A percentile compares a stretch with the other conserved stretches of the same genome.
Conservation (phyloP, 1,140 invertebrate genomes). For the Drosophila burlai region DNA sequence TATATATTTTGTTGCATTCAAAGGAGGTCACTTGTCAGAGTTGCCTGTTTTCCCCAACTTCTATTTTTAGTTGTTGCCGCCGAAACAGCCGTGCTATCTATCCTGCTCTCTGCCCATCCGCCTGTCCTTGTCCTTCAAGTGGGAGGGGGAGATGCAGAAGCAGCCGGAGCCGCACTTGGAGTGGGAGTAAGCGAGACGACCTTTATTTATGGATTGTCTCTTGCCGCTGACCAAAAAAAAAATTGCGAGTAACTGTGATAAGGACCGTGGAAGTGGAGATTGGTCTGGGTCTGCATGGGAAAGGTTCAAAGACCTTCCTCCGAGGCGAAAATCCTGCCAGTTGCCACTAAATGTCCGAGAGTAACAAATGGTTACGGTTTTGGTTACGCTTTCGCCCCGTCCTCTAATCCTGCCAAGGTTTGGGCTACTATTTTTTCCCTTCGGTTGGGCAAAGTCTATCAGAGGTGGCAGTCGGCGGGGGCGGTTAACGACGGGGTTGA, state of each 20-base stretch:
- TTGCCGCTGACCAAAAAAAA: conserved; percentile 15
- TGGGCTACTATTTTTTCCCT: conserved; percentile 2
- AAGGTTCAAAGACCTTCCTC: conserved; percentile 27
- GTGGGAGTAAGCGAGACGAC: conserved; percentile 32
- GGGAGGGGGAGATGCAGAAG: neutral
- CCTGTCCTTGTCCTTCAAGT: conserved; percentile 3
- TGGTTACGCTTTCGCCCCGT: conserved; percentile 1
- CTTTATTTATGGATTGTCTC: conserved; percentile 26
- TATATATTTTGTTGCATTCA: conserved; percentile 4
- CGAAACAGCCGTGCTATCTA: conserved; percentile 12
- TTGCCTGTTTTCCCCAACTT: conserved; percentile 26
- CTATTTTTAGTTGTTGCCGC: conserved; percentile 26
- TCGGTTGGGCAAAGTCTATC: neutral
- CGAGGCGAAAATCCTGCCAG: conserved; percentile 8
- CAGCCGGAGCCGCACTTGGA: neutral
- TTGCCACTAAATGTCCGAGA: conserved; percentile 22
- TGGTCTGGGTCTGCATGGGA: conserved; percentile 3
- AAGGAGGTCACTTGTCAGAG: conserved; percentile 31
- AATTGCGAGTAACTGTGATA: conserved; percentile 5
- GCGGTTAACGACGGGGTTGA: conserved; percentile 22
- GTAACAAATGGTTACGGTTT: conserved; percentile 24
- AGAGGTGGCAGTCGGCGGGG: conserved; percentile 9
- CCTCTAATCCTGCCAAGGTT: conserved; percentile 3
- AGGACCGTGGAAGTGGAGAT: conserved; percentile 11
- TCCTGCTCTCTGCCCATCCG: conserved; percentile 19